phyloP scores from a whole-genome alignment of 2,797 vertebrate species.

The Pitangus sulphuratus region DNA sequence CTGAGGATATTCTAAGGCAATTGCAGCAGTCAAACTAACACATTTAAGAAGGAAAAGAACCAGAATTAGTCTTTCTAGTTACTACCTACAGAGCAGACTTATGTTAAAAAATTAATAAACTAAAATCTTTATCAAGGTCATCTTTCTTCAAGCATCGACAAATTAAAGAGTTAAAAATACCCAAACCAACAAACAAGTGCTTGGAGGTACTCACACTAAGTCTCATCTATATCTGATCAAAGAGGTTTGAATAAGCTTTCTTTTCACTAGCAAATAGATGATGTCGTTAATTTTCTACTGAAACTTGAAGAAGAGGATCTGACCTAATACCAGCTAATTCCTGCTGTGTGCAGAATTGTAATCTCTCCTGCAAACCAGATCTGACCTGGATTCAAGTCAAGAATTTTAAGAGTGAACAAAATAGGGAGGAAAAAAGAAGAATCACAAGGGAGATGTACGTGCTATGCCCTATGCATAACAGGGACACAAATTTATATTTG shows the following conservation, averaged over 20 bases:
- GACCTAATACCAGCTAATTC: slow-evolving; percentile 64
- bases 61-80: neutral
- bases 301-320: slow-evolving; percentile 34
- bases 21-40: neutral
- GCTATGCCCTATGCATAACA: neutral
- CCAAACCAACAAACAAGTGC: neutral
- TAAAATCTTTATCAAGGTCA: slow-evolving; percentile 13
- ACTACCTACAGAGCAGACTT: neutral
- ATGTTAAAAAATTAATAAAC: neutral
- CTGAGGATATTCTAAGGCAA: neutral
- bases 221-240: neutral
- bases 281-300: slow-evolving; percentile 29
- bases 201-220: rapidly evolving
- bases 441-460: neutral
- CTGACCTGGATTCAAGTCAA: slow-evolving; percentile 60
- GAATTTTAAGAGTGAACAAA: slow-evolving; percentile 35
- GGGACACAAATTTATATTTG: neutral
- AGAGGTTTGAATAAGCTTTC: neutral
- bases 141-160: neutral
- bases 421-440: rapidly evolving
- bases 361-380: slow-evolving; percentile 46
- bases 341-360: slow-evolving; percentile 34
- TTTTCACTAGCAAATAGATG: slow-evolving; percentile 9
- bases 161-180: neutral
- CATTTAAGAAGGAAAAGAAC: neutral